Percentiles rank a stretch among this genome's conserved stretches.
phyloP scores from a whole-genome alignment of 2,888 invertebrate species.

The Microdon myrmicae region DNA sequence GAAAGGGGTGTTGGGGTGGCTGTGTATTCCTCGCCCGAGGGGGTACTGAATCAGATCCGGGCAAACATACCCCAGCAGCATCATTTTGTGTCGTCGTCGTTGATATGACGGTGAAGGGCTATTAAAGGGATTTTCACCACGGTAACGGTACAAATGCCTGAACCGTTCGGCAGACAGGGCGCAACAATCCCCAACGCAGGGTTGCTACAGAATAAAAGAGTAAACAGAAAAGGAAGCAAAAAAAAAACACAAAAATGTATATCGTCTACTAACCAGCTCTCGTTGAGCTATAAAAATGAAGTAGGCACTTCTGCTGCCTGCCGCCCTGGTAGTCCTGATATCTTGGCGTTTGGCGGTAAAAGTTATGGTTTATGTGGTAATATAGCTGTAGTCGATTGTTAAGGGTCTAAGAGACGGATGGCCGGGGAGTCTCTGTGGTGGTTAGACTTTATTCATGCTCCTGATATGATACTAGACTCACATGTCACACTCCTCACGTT shows the following conservation, averaged over 20 bases:
- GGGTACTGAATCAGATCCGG: constrained; percentile 29
- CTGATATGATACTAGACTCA: too few species aligned
- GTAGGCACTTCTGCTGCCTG: constrained; percentile 45
- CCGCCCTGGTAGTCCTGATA: constrained; percentile 26
- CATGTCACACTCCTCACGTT: too few species aligned
- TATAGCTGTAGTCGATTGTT: too few species aligned
- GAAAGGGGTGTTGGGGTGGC: constrained; percentile 24
- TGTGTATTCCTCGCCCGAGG: constrained; percentile 23
- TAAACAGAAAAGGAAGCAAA: not conserved
- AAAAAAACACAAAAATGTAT: too few species aligned
- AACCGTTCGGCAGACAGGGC: constrained; percentile 22
- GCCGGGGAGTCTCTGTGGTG: constrained; percentile 31
- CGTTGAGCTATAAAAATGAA: constrained; percentile 45
- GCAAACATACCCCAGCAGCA: constrained; percentile 34
- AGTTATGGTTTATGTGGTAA: constrained; percentile 10
- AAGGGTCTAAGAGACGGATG: constrained; percentile 14
- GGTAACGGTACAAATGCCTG: constrained; percentile 40
- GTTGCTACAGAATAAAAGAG: too few species aligned
- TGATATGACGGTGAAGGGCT: constrained; percentile 36
- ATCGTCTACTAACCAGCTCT: too few species aligned
- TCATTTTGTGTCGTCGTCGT: constrained; percentile 25
- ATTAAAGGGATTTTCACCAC: constrained; percentile 53
- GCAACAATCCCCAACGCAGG: constrained; percentile 8
- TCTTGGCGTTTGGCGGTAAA: constrained; percentile 21
- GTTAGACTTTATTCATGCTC: constrained; percentile 24